These are phyloP conservation scores for Palythoa caribaeorum DNA, from an alignment of 92 coral and sea anemone species.

Conservation along the genomic window DNA sequence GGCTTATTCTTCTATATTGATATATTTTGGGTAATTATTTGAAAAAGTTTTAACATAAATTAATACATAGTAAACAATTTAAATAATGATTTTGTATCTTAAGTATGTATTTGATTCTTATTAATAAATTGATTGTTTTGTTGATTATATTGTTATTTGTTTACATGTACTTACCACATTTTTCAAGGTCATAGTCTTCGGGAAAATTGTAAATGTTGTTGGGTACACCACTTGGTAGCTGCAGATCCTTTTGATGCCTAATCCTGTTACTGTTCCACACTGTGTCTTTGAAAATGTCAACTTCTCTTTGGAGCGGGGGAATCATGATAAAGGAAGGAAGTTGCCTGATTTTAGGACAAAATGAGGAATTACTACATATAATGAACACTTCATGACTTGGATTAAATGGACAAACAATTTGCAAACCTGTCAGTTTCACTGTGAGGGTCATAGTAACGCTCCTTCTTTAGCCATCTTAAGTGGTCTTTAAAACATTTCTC, in stretches of 20 bases:
- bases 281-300: not conserved
- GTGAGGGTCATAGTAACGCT: not conserved
- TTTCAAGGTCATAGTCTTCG: not conserved
- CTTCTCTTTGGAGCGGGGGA: not conserved
- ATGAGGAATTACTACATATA: not conserved
- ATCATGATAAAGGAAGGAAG: not conserved
- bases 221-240: conserved; percentile 7
- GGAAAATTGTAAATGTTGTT: not conserved
- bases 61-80: not conserved
- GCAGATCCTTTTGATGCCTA: not conserved
- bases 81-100: not conserved
- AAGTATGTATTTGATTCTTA: not conserved
- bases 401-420: not conserved
- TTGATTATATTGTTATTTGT: not conserved
- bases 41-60: not conserved
- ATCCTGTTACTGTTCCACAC: not conserved
- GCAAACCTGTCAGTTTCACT: conserved; percentile 2
- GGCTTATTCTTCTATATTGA: not conserved
- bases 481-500: not conserved
- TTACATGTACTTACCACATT: not conserved
- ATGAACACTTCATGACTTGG: not conserved
- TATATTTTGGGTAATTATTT: not conserved
- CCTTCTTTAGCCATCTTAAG: not conserved
- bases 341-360: conserved; percentile 4
- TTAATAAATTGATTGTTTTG: not conserved